A percentile compares a stretch with the other conserved stretches of the same genome.
These are phyloP conservation scores for Drosophila meridiana DNA, from an alignment of 2,888 invertebrate genomes.

Conservation along the genomic window DNA sequence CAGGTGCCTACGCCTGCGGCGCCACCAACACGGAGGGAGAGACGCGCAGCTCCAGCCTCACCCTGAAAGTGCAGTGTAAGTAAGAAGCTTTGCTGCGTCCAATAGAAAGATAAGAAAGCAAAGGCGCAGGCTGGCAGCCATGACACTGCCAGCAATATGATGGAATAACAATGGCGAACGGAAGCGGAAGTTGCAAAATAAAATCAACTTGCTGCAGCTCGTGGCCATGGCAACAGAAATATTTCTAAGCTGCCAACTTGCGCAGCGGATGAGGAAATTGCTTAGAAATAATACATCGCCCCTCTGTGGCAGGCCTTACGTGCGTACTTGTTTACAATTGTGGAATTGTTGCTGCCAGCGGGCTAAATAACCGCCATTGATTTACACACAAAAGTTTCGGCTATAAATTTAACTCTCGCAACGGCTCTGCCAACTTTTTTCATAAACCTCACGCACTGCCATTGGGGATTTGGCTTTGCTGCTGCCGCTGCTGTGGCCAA, in stretches of 20 bases:
- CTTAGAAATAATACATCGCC: conserved; percentile 75
- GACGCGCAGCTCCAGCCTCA: conserved; percentile 90
- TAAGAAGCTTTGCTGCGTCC: conserved; percentile 67
- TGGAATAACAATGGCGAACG: conserved; percentile 60
- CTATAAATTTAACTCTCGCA: conserved; percentile 68
- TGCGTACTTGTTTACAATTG: conserved; percentile 67
- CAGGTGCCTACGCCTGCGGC: conserved; percentile 92
- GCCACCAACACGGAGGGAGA: conserved; percentile 93
- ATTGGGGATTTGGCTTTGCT: conserved; percentile 16
- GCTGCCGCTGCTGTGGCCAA: conserved; percentile 2
- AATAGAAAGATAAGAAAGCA: conserved; percentile 26
- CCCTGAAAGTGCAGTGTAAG: conserved; percentile 92
- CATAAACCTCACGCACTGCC: conserved; percentile 63
- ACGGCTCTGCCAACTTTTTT: conserved; percentile 65
- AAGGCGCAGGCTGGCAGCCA: conserved; percentile 4
- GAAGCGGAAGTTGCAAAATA: conserved; percentile 72
- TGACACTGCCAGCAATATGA: conserved; percentile 41
- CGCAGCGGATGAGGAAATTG: conserved; percentile 71
- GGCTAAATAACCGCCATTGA: conserved; percentile 76
- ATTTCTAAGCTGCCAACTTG: conserved; percentile 60
- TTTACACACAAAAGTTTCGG: conserved; percentile 72
- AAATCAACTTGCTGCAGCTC: conserved; percentile 54
- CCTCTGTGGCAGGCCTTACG: conserved; percentile 16
- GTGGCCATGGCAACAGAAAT: conserved; percentile 14
- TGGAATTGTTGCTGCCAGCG: conserved; percentile 51